A percentile compares a stretch with the other conserved stretches of the same genome.
phyloP scores from a whole-genome alignment of 1,140 invertebrate genomes.

The Monomorium pharaonis region DNA sequence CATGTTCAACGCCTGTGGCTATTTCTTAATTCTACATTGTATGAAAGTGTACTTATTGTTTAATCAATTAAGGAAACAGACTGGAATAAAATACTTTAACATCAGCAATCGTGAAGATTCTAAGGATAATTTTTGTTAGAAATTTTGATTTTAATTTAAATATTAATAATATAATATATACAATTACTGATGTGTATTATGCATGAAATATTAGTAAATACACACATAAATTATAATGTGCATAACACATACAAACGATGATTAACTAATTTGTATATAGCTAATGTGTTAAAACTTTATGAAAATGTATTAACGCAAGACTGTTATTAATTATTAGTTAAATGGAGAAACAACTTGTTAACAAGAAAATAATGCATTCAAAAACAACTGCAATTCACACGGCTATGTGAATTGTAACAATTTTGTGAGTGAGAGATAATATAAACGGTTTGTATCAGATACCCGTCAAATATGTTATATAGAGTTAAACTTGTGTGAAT shows the following conservation, averaged over 20 bases:
- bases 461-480: constrained; percentile 60
- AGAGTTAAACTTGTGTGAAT: background rate
- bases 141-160: background rate
- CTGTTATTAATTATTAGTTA: constrained; percentile 46
- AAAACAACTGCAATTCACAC: constrained; percentile 33
- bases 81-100: background rate
- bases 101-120: background rate
- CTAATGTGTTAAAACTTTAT: constrained; percentile 13
- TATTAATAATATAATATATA: constrained; percentile 19
- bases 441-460: constrained; percentile 64
- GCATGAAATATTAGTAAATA: constrained; percentile 51
- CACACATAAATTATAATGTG: constrained; percentile 39
- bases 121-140: constrained; percentile 14
- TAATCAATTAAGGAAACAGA: background rate
- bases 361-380: constrained; percentile 46
- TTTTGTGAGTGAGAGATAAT: background rate
- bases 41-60: background rate
- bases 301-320: constrained; percentile 22
- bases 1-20: constrained; percentile 10
- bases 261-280: constrained; percentile 25
- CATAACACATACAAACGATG: constrained; percentile 36
- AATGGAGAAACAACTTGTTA: constrained; percentile 19
- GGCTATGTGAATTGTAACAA: constrained; percentile 9
- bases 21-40: background rate
- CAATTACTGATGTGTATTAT: constrained; percentile 35